phyloP scores from a whole-genome alignment of 2,113 vertebrate species.

The Pseudorhombus dupliciocellatus region DNA sequence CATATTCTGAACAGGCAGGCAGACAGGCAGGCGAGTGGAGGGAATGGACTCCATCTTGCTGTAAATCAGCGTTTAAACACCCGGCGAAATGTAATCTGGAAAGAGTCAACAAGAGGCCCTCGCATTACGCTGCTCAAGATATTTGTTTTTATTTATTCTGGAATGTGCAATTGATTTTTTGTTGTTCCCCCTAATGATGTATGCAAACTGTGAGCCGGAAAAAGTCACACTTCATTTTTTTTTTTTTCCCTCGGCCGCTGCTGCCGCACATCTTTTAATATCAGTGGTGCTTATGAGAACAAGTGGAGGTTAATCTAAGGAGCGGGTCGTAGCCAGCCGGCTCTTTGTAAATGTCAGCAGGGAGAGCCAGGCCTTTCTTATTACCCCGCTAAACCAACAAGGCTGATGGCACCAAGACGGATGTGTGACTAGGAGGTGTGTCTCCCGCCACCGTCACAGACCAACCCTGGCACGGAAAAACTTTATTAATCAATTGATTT shows the following conservation, averaged over 20 bases:
- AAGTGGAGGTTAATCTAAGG: constrained; percentile 79
- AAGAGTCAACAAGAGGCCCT: constrained; percentile 71
- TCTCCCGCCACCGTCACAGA: constrained; percentile 26
- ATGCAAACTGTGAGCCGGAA: constrained; percentile 67
- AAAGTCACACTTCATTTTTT: constrained; percentile 70
- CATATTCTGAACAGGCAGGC: constrained; percentile 79
- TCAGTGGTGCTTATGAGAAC: constrained; percentile 69
- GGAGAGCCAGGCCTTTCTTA: constrained; percentile 73
- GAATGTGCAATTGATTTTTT: constrained; percentile 74
- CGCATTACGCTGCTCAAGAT: constrained; percentile 54
- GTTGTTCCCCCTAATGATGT: constrained; percentile 67
- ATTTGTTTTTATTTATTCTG: constrained; percentile 79
- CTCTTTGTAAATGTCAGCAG: constrained; percentile 83
- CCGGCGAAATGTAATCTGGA: constrained; percentile 74
- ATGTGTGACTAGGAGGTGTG: constrained; percentile 69
- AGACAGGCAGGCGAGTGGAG: constrained; percentile 60
- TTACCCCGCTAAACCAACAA: constrained; percentile 78
- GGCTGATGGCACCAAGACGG: constrained; percentile 69
- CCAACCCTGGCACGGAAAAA: constrained; percentile 52
- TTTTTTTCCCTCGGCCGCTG: not conserved
- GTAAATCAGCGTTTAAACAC: constrained; percentile 81
- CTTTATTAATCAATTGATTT: constrained; percentile 83
- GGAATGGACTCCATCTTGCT: constrained; percentile 74
- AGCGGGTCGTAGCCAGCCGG: constrained; percentile 62
- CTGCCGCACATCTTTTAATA: constrained; percentile 67